These are phyloP conservation scores for Babyrousa celebensis DNA, from an alignment of 2,797 vertebrate species.

Conservation along the genomic window DNA sequence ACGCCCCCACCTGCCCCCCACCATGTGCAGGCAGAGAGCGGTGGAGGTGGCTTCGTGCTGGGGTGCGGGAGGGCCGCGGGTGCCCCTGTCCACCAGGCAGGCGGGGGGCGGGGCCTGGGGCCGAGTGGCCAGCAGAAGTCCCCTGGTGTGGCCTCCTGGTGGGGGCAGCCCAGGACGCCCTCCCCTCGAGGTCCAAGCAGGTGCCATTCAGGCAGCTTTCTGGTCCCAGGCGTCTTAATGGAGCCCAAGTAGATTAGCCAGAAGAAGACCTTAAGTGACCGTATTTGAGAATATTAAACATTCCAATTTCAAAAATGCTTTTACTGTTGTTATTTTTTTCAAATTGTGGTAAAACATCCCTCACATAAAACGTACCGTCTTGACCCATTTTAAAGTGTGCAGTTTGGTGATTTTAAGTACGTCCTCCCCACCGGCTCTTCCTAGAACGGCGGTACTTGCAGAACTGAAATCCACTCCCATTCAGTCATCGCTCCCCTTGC, in stretches of 20 bases:
- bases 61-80: background rate
- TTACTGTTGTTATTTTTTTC: background rate
- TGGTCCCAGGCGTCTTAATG: background rate
- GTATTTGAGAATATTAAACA: background rate
- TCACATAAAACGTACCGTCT: background rate
- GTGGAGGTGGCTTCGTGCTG: no score
- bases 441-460: background rate
- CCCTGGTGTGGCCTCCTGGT: accelerated
- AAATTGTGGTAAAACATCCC: background rate
- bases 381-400: background rate
- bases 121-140: background rate
- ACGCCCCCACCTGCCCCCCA: no score
- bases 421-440: background rate
- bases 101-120: background rate
- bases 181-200: accelerated
- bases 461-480: background rate
- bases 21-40: no score
- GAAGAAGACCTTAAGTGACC: background rate
- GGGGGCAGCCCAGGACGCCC: accelerated
- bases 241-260: background rate
- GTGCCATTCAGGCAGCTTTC: background rate
- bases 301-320: background rate
- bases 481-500: accelerated
- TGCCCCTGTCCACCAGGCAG: background rate
- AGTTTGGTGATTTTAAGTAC: background rate